Conservation (phyloP, 2,888 invertebrate genomes). For the Sialis lutaria region DNA sequence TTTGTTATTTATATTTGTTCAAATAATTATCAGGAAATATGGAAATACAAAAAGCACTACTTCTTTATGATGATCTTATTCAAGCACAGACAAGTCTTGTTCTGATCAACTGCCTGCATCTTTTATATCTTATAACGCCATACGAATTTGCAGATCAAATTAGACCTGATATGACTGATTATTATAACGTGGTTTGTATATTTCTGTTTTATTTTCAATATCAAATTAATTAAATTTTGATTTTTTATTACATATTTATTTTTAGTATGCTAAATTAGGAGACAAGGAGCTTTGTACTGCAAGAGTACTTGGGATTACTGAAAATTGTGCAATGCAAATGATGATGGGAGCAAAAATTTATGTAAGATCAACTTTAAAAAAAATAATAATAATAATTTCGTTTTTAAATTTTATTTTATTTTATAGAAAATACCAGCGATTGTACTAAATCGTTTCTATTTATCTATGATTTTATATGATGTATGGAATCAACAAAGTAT, state of each 20-base stretch:
- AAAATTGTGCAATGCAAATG: slow-evolving; percentile 49
- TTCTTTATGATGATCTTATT: slow-evolving; percentile 57
- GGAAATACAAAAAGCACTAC: slow-evolving; percentile 49
- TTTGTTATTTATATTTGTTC: too few species aligned
- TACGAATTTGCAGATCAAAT: slow-evolving; percentile 44
- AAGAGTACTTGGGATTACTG: slow-evolving; percentile 57
- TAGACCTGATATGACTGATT: slow-evolving; percentile 30
- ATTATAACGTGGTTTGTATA: slow-evolving; percentile 27
- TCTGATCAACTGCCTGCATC: slow-evolving; percentile 63
- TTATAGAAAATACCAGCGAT: slow-evolving; percentile 37
- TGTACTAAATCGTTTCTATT: slow-evolving; percentile 63
- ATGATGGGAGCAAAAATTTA: slow-evolving; percentile 47
- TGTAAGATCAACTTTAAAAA: slow-evolving; percentile 22
- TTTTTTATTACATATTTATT: slow-evolving; percentile 9
- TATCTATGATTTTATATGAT: slow-evolving; percentile 71
- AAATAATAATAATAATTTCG: background rate
- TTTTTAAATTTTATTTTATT: slow-evolving; percentile 8
- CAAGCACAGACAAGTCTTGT: slow-evolving; percentile 59
- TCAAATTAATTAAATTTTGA: slow-evolving; percentile 3
- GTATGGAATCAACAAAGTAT: slow-evolving; percentile 51
- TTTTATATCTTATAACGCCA: slow-evolving; percentile 75
- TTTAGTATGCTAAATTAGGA: slow-evolving; percentile 43
- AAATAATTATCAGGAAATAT: slow-evolving; percentile 44
- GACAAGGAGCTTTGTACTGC: slow-evolving; percentile 52
- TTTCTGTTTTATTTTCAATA: slow-evolving; percentile 4